Evolutionary conservation across 2,113 vertebrate genomes (phyloP), one percentile per base, ranked within the genome.

Genomic region (Peucedramus taeniatus): DNA sequence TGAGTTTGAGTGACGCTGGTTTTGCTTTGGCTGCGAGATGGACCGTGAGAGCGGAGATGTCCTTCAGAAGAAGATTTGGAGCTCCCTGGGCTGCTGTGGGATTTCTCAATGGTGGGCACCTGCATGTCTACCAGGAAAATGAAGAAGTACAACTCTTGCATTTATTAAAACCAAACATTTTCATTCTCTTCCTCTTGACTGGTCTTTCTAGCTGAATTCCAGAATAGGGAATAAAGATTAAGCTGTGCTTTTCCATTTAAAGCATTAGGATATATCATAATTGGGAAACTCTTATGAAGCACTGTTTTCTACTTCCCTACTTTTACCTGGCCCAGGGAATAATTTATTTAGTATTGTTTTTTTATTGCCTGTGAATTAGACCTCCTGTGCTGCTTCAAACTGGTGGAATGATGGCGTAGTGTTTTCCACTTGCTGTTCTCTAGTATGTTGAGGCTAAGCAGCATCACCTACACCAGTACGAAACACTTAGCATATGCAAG

Each of bases 1-100:
- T 99, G 99, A 47, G 98, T 98, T 97, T 99, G 99, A 88, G 99
- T 99, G 97, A 99, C 99, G 7, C 99, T 99, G 98, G 98, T 99
- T 98, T 99, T 99, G 98, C 99, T 99, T 98, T 99, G 99, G 97
- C 99, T 99, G 95, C 99, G 98, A 4, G 99, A 99, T 5, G 99
- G 99, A 91, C 99, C 99, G 0, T 99, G 99, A 66, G 99, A 99
- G 86, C 99, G 99, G 35, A 99, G 98, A 63, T 99, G 99, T 95
- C 99, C 99, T 95, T 99, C 99, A 1, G 99, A 99, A 45, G 99
- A 99, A 71, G 99, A 99, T 93, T 99, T 99, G 92, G 99, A 99
- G 97, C 99, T 99, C 87, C 99, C 99, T 6, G 99, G 99, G 92
- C 99, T 99, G 98, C 99, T 99, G 96, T 99, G 99, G 60, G 99